Base-by-base conservation (phyloP, 2,888 invertebrate species). In the Furcula furcula region DNA sequence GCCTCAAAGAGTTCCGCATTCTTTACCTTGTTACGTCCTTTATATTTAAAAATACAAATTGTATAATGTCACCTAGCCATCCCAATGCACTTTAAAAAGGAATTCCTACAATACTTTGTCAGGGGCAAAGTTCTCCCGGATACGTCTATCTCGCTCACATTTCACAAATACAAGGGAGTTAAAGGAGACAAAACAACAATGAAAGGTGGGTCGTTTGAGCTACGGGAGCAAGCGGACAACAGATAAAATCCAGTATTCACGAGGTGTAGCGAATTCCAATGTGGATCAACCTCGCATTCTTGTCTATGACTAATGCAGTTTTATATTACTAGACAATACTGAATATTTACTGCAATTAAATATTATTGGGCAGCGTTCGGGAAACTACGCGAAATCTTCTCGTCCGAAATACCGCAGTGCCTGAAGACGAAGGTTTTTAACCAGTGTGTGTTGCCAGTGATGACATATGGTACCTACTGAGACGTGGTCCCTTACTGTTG, bases 211-310 rank as follows among this genome's bases (percentile, higher is more conserved):
- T 41, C 37, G 31, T 41, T 7, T 12, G 7, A n/a, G 9, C 7
- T 29, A 34, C 35, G 36, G 41, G 27, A 41, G 34, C 37, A 29
- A 36, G 25, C 36, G 43, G 34, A 39, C 28, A 19, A 26, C 11
- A 55, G 40, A 55, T 52, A 52, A 55, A 55, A 48, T 46, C 55
- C 38, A 36, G 55, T 44, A 52, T 48, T 51, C 43, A 35, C 20
- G 31, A 30, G 34, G 33, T 39, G 42, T 38, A 41, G 43, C 40
- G 45, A 33, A 41, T 48, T 37, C 45, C 46, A 37, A 44, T 46
- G 48, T 46, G 52, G 43, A 51, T 48, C 43, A 41, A 46, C 29
- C 36, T 36, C 28, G 36, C 41, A 44, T 51, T 51, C 43, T 55
- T 41, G 38, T 35, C 48, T 46, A 41, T 55, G 51, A 55, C 31